phyloP scores from a whole-genome alignment of 2,113 vertebrate species.

The Hystrix cristata region DNA sequence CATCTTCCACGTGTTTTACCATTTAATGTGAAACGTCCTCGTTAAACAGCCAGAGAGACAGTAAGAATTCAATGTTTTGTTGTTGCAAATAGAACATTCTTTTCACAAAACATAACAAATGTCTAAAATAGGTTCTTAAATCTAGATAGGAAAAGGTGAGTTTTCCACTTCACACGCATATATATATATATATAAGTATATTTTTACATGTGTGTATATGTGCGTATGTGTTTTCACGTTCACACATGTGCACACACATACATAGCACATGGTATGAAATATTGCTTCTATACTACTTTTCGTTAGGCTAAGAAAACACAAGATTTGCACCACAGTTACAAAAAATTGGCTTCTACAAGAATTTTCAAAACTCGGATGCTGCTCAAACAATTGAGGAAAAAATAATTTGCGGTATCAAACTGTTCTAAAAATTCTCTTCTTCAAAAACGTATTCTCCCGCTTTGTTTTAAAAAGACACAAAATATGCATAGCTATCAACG shows the following conservation, averaged over 20 bases:
- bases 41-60: conserved; percentile 91
- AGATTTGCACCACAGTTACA: conserved; percentile 93
- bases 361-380: conserved; percentile 92
- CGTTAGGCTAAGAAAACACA: conserved; percentile 93
- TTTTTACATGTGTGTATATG: conserved; percentile 84
- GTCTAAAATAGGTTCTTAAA: conserved; percentile 92
- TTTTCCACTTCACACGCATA: conserved; percentile 90
- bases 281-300: conserved; percentile 95
- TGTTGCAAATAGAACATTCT: conserved; percentile 92
- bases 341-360: conserved; percentile 94
- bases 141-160: conserved; percentile 92
- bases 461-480: conserved; percentile 94
- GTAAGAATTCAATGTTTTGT: conserved; percentile 91
- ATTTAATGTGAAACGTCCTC: conserved; percentile 89
- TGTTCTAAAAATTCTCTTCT: conserved; percentile 93
- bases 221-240: conserved; percentile 74
- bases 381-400: conserved; percentile 92
- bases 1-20: conserved; percentile 90
- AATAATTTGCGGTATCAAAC: conserved; percentile 94
- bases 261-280: conserved; percentile 90
- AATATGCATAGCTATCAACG: conserved; percentile 94
- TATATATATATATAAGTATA: conserved; percentile 86
- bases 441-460: conserved; percentile 92
- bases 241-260: conserved; percentile 85
- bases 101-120: conserved; percentile 93